Evolutionary conservation across 1,140 invertebrate genomes (phyloP).

Genomic region (Centruroides sculpturatus): DNA sequence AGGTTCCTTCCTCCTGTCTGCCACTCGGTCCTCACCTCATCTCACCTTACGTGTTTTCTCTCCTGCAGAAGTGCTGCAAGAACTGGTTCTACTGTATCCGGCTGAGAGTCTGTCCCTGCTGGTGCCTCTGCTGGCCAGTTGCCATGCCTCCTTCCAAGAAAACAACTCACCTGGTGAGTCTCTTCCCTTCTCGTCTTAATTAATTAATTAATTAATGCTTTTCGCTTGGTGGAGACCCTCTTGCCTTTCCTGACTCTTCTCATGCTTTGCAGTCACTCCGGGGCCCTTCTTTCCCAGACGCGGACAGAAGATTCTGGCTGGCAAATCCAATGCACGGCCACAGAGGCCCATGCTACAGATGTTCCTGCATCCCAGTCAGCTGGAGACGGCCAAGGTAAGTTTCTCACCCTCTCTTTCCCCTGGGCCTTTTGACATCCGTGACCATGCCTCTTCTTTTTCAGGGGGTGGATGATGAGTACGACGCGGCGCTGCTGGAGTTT

Average conservation of each 20-base stretch:
- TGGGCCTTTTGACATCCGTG: too few species aligned
- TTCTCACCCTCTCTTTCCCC: too few species aligned
- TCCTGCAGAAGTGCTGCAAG: constrained; percentile 58
- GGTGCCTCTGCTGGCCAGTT: constrained; percentile 66
- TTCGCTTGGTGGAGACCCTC: too few species aligned
- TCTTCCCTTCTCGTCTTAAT: background rate
- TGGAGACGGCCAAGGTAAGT: constrained; percentile 50
- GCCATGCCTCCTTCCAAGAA: constrained; percentile 64
- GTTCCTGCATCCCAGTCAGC: constrained; percentile 58
- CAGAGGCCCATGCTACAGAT: constrained; percentile 74
- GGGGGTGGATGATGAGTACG: constrained; percentile 63
- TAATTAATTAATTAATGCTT: too few species aligned
- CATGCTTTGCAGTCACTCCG: constrained; percentile 34
- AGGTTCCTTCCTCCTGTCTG: constrained; percentile 9
- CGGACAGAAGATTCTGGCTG: constrained; percentile 37
- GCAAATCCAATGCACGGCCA: constrained; percentile 44
- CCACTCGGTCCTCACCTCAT: background rate
- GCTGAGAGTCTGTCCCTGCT: constrained; percentile 62
- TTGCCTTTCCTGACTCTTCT: background rate
- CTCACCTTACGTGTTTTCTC: too few species aligned
- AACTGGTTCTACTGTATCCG: constrained; percentile 66
- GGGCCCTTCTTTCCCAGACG: constrained; percentile 57
- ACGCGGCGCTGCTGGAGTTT: constrained; percentile 55
- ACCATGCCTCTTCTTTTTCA: constrained; percentile 17
- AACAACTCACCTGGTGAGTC: constrained; percentile 33